Conservation (phyloP, 92 coral and sea anemone genomes). For the Muricea muricata region DNA sequence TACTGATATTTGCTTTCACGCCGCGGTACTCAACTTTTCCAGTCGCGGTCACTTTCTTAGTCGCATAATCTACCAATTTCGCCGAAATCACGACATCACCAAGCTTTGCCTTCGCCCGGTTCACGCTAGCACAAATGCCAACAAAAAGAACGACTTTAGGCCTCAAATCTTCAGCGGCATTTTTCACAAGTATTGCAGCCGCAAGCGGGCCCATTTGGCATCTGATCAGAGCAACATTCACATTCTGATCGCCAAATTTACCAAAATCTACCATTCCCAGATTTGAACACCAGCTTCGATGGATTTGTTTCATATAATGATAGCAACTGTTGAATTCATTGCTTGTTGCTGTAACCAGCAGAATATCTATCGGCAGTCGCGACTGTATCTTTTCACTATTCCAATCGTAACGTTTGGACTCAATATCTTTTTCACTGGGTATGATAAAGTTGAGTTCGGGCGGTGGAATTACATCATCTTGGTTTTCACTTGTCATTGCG, state of each 20-base stretch:
- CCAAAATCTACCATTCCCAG: constrained; percentile 13
- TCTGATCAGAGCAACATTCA: not conserved
- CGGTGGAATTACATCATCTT: not conserved
- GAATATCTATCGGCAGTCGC: constrained; percentile 51
- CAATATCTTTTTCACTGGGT: not conserved
- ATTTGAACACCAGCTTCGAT: not conserved
- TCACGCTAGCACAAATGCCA: constrained; percentile 45
- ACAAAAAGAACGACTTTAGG: constrained; percentile 52
- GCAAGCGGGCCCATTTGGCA: constrained; percentile 31
- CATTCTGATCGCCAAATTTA: not conserved
- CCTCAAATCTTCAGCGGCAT: constrained; percentile 27
- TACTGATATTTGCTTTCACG: not conserved
- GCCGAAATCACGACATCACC: constrained; percentile 59
- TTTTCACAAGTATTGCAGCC: constrained; percentile 19
- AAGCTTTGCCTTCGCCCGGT: constrained; percentile 39
- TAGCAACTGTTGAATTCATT: constrained; percentile 28
- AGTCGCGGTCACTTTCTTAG: constrained; percentile 27
- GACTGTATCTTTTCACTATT: not conserved
- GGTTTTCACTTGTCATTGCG: not conserved
- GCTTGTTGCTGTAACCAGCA: constrained; percentile 46
- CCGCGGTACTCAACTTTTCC: not conserved
- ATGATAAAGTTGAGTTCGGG: not conserved
- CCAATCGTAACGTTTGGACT: not conserved
- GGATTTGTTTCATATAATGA: not conserved
- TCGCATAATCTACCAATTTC: constrained; percentile 31